Base-by-base conservation (phyloP, 2,797 vertebrate species). In the Eulemur mongoz region DNA sequence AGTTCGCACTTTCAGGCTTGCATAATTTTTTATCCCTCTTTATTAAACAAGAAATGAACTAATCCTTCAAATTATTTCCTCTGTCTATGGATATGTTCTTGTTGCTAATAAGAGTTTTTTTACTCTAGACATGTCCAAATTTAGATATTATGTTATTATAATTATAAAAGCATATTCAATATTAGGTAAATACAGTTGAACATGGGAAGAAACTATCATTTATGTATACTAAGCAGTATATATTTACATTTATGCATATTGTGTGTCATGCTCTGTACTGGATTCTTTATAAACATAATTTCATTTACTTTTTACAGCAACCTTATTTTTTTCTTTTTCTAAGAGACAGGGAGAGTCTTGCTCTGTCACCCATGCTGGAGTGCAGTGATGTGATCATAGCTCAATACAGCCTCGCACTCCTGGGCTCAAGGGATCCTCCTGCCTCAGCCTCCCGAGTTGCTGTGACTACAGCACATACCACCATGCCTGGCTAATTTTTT, bases 31-130 rank as follows among this genome's bases (percentile, higher is more conserved):
- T 6, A 82, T 86, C 43, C 94, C 45, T 94, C 7, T 89, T 95
- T 94, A 94, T 94, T 91, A 96, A 96, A 38, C 15, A 95, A 67
- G 40, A 91, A 70, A 11, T 82, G 20, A 93, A 63, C 30, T 94
- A 91, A 94, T 91, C 48, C n/a, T 96, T 91, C 52, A 80, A 80
- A 85, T 73, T 12, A 93, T 54, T 82, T 93, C 38, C 83, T 80
- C 80, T 67, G 13, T 45, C 43, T 90, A 32, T 89, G 79, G 40
- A 30, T 95, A 54, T 38, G 57, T 67, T 87, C 8, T 81, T 18
- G 25, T 17, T 86, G 32, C 45, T 94, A 96, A 52, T 78, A 75
- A 86, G 22, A 32, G 13, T 59, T 57, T 82, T 92, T 86, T 91
- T 67, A 45, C 8, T 25, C 32, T 52, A 82, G 43, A 79, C 7